Conservation (phyloP, 2,888 invertebrate genomes). For the Camponotus fellah region DNA sequence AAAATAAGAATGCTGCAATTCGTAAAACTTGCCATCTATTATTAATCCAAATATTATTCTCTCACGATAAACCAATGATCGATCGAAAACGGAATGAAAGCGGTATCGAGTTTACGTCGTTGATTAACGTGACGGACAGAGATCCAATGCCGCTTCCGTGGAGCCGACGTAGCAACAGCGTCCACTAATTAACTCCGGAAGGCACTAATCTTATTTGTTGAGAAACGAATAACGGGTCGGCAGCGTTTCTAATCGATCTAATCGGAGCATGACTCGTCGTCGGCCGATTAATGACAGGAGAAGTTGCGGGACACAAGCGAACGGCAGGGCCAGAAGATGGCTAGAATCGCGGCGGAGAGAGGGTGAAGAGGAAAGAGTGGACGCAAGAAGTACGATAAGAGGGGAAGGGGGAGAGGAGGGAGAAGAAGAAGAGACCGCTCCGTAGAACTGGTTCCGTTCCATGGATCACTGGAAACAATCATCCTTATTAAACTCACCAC, state of each 20-base stretch:
- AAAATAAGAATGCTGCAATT: not conserved
- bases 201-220: conserved; percentile 71
- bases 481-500: conserved; percentile 81
- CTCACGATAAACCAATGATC: conserved; percentile 22
- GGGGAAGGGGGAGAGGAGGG: conserved; percentile 28
- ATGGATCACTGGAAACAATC: conserved; percentile 81
- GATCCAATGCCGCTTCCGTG: conserved; percentile 38
- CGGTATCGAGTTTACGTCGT: conserved; percentile 8
- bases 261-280: conserved; percentile 73
- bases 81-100: conserved; percentile 31
- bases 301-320: conserved; percentile 64
- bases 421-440: conserved; percentile 53
- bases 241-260: conserved; percentile 72
- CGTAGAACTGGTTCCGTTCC: conserved; percentile 75
- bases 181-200: conserved; percentile 67
- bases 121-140: conserved; percentile 30
- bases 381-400: not conserved
- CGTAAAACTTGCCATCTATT: not conserved
- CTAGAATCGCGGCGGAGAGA: conserved; percentile 17
- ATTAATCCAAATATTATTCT: not conserved
- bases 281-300: conserved; percentile 77
- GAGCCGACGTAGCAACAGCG: conserved; percentile 39
- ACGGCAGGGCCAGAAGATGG: conserved; percentile 26
- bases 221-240: conserved; percentile 71
- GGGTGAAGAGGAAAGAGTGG: not conserved